Evolutionary conservation across 2,888 invertebrate genomes (phyloP).

Genomic region (Drosophila rellima): DNA sequence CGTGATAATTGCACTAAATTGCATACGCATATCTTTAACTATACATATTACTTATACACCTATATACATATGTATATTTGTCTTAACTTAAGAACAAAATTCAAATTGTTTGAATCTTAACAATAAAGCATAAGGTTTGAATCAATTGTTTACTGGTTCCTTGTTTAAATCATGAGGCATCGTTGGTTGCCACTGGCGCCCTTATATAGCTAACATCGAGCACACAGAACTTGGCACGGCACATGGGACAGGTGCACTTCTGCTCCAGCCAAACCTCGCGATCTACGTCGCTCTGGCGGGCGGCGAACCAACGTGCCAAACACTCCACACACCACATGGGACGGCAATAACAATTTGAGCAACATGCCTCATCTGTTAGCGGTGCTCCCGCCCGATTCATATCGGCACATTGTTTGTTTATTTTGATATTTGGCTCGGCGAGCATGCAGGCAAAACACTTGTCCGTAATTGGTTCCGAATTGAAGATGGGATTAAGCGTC

Average conservation of each 20-base stretch:
- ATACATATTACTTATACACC: slow-evolving; percentile 41
- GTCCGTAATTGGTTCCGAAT: slow-evolving; percentile 90
- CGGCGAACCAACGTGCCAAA: slow-evolving; percentile 95
- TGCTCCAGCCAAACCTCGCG: slow-evolving; percentile 92
- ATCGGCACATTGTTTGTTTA: slow-evolving; percentile 89
- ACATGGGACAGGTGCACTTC: slow-evolving; percentile 95
- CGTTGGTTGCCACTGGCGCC: slow-evolving; percentile 6
- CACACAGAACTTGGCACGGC: slow-evolving; percentile 93
- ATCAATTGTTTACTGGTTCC: slow-evolving; percentile 29
- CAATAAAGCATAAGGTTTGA: slow-evolving; percentile 66
- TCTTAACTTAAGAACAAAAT: slow-evolving; percentile 52
- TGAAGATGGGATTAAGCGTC: slow-evolving; percentile 89
- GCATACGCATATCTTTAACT: slow-evolving; percentile 61
- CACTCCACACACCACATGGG: slow-evolving; percentile 96
- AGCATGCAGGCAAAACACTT: slow-evolving; percentile 96
- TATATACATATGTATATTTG: slow-evolving; percentile 44
- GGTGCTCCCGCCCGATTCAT: slow-evolving; percentile 85
- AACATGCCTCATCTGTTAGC: slow-evolving; percentile 83
- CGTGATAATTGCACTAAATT: slow-evolving; percentile 76
- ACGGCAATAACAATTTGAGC: slow-evolving; percentile 89
- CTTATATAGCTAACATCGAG: slow-evolving; percentile 90
- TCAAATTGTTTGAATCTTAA: slow-evolving; percentile 51
- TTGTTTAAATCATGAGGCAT: slow-evolving; percentile 58
- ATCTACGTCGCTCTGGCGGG: slow-evolving; percentile 90
- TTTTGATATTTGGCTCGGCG: slow-evolving; percentile 91